These are phyloP conservation scores for Gymnobelideus leadbeateri DNA, from an alignment of 2,113 vertebrate species.

Conservation along the genomic window DNA sequence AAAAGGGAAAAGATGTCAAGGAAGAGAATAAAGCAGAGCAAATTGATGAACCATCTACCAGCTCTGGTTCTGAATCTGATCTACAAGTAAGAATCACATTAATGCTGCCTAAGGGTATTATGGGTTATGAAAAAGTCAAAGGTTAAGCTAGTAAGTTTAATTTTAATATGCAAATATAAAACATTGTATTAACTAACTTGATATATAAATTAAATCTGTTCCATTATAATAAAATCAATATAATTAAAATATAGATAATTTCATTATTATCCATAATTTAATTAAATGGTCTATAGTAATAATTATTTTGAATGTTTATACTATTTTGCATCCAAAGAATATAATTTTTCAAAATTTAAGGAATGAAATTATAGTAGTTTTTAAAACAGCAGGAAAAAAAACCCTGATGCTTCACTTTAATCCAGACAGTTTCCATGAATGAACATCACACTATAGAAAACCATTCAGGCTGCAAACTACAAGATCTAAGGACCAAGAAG, in stretches of 20 bases:
- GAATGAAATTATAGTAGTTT: not conserved
- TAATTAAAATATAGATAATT: not conserved
- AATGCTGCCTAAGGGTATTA: not conserved
- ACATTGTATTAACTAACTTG: not conserved
- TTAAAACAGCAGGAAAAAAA: slow-evolving; percentile 19
- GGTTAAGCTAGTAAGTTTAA: slow-evolving; percentile 24
- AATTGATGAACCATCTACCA: slow-evolving; percentile 84
- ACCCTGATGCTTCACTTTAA: slow-evolving; percentile 64
- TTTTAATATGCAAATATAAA: not conserved
- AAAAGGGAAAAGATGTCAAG: slow-evolving; percentile 31
- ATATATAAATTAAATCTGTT: not conserved
- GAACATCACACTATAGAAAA: slow-evolving; percentile 59
- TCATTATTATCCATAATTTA: not conserved
- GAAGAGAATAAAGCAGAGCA: slow-evolving; percentile 78
- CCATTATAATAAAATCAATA: not conserved
- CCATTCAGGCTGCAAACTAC: slow-evolving; percentile 84
- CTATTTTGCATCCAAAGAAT: slow-evolving; percentile 43
- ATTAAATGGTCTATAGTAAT: not conserved
- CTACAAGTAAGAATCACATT: slow-evolving; percentile 75
- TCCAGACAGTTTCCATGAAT: slow-evolving; percentile 75
- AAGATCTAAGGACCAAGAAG: slow-evolving; percentile 84
- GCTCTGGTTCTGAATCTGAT: slow-evolving; percentile 78
- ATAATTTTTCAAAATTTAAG: slow-evolving; percentile 23
- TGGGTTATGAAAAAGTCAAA: slow-evolving; percentile 21
- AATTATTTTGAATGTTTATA: slow-evolving; percentile 1